These are phyloP conservation scores for Drosophila repletoides DNA, from an alignment of 1,140 invertebrate species.

Conservation along the genomic window DNA sequence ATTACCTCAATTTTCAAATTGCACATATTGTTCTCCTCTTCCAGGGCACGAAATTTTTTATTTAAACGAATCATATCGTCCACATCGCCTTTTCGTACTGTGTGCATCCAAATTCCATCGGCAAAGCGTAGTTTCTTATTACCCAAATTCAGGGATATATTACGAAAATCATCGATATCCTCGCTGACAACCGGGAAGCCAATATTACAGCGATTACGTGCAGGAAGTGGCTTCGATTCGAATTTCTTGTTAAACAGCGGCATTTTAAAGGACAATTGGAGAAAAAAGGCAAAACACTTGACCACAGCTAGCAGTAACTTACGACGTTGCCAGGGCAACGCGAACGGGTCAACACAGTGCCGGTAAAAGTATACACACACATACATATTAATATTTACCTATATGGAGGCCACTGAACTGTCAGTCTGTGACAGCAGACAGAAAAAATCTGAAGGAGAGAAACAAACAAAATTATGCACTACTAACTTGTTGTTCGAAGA, in stretches of 20 bases:
- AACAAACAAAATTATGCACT: not conserved
- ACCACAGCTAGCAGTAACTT: constrained; percentile 10
- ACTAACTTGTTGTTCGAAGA: too few relatives aligned
- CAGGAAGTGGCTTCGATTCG: constrained; percentile 71
- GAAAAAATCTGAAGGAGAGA: constrained; percentile 10
- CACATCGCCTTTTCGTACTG: constrained; percentile 61
- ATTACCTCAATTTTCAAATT: constrained; percentile 79
- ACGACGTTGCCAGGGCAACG: constrained; percentile 63
- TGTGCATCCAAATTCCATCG: constrained; percentile 80
- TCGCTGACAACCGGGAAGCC: constrained; percentile 63
- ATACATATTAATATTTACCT: constrained; percentile 12
- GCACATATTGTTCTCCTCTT: constrained; percentile 80
- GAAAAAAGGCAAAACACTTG: constrained; percentile 12
- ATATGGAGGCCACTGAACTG: constrained; percentile 18
- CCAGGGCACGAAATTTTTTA: constrained; percentile 60
- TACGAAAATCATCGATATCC: constrained; percentile 69
- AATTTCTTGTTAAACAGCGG: constrained; percentile 80
- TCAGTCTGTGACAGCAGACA: constrained; percentile 34
- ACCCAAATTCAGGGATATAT: constrained; percentile 68
- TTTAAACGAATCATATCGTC: constrained; percentile 74
- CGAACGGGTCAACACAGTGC: constrained; percentile 11
- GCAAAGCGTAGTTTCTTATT: constrained; percentile 77
- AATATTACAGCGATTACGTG: constrained; percentile 67
- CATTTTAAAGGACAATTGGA: constrained; percentile 39
- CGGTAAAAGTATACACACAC: not conserved